A percentile compares a stretch with the other conserved stretches of the same genome.
Evolutionary conservation across 2,113 vertebrate genomes (phyloP).

Genomic region (Gobius niger): DNA sequence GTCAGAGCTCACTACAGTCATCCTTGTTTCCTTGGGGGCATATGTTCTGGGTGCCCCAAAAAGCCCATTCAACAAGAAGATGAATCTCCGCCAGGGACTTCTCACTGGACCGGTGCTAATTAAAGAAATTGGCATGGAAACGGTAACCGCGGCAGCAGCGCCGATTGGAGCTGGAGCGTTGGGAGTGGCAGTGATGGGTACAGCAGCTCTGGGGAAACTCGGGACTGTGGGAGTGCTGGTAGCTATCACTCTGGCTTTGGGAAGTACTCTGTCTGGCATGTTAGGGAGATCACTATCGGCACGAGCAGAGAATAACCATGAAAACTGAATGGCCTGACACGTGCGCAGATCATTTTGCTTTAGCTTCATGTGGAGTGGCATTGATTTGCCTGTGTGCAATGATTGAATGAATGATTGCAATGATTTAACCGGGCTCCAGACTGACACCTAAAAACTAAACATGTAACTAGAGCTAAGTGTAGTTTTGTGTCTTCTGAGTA

Average conservation of each 20-base stretch:
- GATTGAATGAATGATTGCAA: no score
- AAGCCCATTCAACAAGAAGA: constrained; percentile 58
- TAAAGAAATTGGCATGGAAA: constrained; percentile 66
- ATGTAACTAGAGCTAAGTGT: no score
- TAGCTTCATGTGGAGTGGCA: no score
- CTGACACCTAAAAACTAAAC: no score
- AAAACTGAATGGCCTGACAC: constrained; percentile 21
- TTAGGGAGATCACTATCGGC: constrained; percentile 30
- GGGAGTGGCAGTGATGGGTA: constrained; percentile 53
- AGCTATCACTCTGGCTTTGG: constrained; percentile 49
- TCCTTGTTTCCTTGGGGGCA: constrained; percentile 39
- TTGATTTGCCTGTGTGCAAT: no score
- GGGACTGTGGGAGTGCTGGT: constrained; percentile 53
- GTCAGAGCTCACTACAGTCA: constrained; percentile 39
- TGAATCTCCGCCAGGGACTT: constrained; percentile 48
- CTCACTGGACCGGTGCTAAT: constrained; percentile 54
- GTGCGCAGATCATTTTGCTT: no score
- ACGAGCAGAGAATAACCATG: constrained; percentile 8
- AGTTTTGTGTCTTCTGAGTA: no score
- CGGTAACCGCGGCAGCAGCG: constrained; percentile 61
- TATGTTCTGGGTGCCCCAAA: constrained; percentile 60
- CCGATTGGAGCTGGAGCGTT: constrained; percentile 60
- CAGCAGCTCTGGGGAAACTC: constrained; percentile 58
- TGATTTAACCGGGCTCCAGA: no score
- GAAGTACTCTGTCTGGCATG: constrained; percentile 47